Conservation (phyloP, 2,797 vertebrate genomes). For the Pipistrellus kuhlii region DNA sequence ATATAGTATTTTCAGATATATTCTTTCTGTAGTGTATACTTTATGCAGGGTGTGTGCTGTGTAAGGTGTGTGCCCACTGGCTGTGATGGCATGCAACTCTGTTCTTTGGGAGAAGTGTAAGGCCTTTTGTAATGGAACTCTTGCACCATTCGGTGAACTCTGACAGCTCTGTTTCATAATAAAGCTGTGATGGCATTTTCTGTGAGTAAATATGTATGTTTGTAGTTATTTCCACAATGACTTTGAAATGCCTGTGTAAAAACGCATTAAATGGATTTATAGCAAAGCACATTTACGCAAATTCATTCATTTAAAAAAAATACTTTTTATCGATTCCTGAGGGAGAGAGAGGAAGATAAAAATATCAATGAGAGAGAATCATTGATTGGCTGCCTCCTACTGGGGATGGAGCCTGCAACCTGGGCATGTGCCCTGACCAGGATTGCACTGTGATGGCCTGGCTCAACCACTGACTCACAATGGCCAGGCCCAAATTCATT, state of each 20-base stretch:
- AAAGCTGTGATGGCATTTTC: conserved; percentile 63
- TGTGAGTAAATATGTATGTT: conserved; percentile 52
- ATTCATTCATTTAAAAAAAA: too few relatives aligned
- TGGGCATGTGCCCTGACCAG: too few relatives aligned
- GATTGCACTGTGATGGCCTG: too few relatives aligned
- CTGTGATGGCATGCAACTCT: background rate
- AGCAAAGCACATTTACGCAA: background rate
- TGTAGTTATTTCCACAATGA: conserved; percentile 54
- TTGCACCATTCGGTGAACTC: conserved; percentile 70
- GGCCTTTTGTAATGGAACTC: conserved; percentile 63
- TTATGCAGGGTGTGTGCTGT: background rate
- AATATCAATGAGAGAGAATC: too few relatives aligned
- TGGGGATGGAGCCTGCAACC: too few relatives aligned
- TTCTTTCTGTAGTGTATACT: background rate
- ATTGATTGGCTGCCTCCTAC: too few relatives aligned
- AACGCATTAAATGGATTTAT: background rate
- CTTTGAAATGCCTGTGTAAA: conserved; percentile 6
- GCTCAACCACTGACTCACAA: too few relatives aligned
- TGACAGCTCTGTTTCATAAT: conserved; percentile 42
- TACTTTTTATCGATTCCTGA: too few relatives aligned
- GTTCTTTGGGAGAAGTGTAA: conserved; percentile 8
- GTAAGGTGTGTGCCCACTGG: background rate
- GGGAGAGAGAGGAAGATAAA: too few relatives aligned
- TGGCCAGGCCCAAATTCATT: background rate
- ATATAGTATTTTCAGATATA: background rate